phyloP scores from a whole-genome alignment of 92 coral and sea anemone genomes.

The Galaxea fascicularis region DNA sequence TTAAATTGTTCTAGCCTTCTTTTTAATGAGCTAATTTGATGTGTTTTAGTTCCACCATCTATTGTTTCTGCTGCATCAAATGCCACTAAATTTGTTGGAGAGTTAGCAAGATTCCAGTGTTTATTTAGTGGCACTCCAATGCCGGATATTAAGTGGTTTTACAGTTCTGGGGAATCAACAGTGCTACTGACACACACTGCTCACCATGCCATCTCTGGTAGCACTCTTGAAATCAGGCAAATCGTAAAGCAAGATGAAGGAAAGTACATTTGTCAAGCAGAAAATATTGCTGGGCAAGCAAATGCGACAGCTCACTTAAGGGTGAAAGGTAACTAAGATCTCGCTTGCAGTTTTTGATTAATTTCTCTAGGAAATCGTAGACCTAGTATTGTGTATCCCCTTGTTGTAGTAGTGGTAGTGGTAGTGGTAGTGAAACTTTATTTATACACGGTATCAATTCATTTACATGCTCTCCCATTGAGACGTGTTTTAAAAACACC shows the following conservation, averaged over 20 bases:
- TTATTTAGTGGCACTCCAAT: conserved; percentile 82
- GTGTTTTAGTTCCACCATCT: conserved; percentile 75
- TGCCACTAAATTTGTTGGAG: conserved; percentile 79
- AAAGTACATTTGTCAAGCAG: conserved; percentile 74
- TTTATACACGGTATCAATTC: too few relatives aligned
- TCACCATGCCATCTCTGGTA: conserved; percentile 61
- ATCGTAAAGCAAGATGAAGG: conserved; percentile 80
- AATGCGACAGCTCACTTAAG: conserved; percentile 70
- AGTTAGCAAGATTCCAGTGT: conserved; percentile 74
- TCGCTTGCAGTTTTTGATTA: not conserved
- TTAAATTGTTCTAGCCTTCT: too few relatives aligned
- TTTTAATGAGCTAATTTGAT: too few relatives aligned
- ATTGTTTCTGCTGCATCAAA: conserved; percentile 62
- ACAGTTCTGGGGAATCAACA: conserved; percentile 49
- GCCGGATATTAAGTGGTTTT: conserved; percentile 83
- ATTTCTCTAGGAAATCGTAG: not conserved
- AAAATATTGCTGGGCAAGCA: conserved; percentile 78
- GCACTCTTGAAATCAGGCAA: conserved; percentile 65
- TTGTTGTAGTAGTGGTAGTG: too few relatives aligned
- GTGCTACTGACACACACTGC: conserved; percentile 53
- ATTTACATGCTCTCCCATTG: too few relatives aligned
- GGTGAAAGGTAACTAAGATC: conserved; percentile 69
- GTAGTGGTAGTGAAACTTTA: too few relatives aligned
- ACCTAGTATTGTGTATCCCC: too few relatives aligned
- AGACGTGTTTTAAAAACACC: too few relatives aligned